Evolutionary conservation across 2,113 vertebrate species (phyloP).

Genomic region (Danio rerio): DNA sequence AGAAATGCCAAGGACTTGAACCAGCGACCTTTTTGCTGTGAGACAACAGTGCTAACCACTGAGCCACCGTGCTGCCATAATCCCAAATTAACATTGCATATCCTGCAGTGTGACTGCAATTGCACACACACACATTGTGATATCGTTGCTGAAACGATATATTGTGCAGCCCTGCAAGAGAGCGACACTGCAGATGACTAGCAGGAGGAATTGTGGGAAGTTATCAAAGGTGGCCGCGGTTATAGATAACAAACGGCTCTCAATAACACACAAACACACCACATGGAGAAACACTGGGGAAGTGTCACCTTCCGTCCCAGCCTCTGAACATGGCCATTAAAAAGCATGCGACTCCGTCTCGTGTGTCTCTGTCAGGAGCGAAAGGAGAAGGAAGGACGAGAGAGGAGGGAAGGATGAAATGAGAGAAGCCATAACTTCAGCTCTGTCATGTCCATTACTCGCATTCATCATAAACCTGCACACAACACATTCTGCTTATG

Average conservation of each 20-base stretch:
- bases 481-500: constrained; percentile 35
- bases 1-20: too few species aligned
- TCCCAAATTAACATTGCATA: too few species aligned
- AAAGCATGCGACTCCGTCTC: constrained; percentile 64
- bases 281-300: background rate
- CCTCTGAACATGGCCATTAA: constrained; percentile 69
- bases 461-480: constrained; percentile 68
- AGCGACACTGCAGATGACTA: constrained; percentile 65
- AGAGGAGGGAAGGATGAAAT: constrained; percentile 60
- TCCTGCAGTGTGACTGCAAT: too few species aligned
- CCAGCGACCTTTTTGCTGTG: too few species aligned
- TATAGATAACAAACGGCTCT: constrained; percentile 69
- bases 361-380: constrained; percentile 68
- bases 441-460: constrained; percentile 65
- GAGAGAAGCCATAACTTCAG: constrained; percentile 71
- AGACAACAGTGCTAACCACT: too few species aligned
- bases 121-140: too few species aligned
- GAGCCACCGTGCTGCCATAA: too few species aligned
- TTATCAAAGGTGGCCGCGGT: constrained; percentile 34
- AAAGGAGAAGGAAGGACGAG: constrained; percentile 6
- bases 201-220: constrained; percentile 45
- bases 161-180: too few species aligned
- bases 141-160: too few species aligned
- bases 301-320: constrained; percentile 48
- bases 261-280: constrained; percentile 67